phyloP scores from a whole-genome alignment of 2,113 vertebrate genomes.

The Channa maculata region DNA sequence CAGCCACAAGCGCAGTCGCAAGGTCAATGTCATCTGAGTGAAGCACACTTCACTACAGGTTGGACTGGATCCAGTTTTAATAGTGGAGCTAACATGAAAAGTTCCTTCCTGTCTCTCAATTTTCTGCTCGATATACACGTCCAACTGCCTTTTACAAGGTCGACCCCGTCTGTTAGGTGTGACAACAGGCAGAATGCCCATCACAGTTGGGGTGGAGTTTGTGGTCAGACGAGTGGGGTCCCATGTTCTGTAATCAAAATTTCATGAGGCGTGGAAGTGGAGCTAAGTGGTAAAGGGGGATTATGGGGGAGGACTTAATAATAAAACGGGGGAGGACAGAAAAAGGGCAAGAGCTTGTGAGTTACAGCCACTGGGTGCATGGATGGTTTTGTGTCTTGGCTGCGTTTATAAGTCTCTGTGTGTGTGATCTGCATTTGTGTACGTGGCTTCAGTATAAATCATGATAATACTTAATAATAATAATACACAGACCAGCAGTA shows the following conservation, averaged over 20 bases:
- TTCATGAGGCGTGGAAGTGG: constrained; percentile 58
- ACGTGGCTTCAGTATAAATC: background rate
- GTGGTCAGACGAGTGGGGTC: constrained; percentile 7
- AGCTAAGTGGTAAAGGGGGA: constrained; percentile 12
- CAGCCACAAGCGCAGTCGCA: no score
- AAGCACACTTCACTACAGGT: background rate
- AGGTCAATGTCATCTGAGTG: no score
- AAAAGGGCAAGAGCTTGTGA: constrained; percentile 4
- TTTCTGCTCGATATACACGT: constrained; percentile 18
- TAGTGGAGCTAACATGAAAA: background rate
- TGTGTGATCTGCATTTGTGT: background rate
- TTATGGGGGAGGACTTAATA: no score
- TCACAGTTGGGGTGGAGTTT: constrained; percentile 24
- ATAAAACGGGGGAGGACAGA: background rate
- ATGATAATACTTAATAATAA: constrained; percentile 21
- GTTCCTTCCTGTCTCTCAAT: background rate
- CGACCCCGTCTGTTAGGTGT: constrained; percentile 8
- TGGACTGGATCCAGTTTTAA: background rate
- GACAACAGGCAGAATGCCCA: background rate
- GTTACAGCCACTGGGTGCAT: constrained; percentile 17
- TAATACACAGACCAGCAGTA: no score
- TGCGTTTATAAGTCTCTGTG: background rate
- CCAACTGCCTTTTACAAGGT: constrained; percentile 25
- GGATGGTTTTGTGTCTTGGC: background rate
- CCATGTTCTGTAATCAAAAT: constrained; percentile 43